A percentile compares a stretch with the other conserved stretches of the same genome.
Conservation (phyloP, 2,113 vertebrate species). For the Ceratotherium simum region DNA sequence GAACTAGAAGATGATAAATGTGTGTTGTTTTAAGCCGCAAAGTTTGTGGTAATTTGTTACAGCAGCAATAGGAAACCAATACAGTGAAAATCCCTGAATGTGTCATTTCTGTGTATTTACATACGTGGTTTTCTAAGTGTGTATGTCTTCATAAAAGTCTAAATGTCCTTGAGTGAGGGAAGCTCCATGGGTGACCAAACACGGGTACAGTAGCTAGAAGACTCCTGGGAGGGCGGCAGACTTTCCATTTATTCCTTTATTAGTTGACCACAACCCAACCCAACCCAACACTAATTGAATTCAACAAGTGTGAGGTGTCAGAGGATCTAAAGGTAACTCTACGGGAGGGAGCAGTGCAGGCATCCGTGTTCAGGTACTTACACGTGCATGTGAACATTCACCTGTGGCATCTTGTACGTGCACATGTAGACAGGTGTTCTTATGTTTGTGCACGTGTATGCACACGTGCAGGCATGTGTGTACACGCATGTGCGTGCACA, state of each 20-base stretch:
- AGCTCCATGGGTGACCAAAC: not conserved
- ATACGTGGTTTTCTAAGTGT: not conserved
- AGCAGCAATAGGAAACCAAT: not conserved
- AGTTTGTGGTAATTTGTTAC: not conserved
- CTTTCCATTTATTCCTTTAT: not conserved
- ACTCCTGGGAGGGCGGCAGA: not conserved
- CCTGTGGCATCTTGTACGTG: rapidly evolving
- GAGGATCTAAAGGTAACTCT: not conserved
- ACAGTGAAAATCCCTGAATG: not conserved
- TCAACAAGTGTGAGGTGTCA: not conserved
- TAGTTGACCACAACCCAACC: not conserved
- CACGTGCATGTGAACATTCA: not conserved
- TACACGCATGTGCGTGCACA: not conserved
- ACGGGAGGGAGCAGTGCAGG: not conserved
- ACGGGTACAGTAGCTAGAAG: not conserved
- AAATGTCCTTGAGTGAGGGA: not conserved
- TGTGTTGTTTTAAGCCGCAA: not conserved
- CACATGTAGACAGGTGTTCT: not conserved
- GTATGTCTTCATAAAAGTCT: not conserved
- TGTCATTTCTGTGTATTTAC: not conserved
- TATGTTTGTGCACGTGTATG: not conserved
- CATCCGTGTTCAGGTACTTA: not conserved
- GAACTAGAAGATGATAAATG: not conserved
- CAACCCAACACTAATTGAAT: not conserved
- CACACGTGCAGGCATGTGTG: not conserved